These are phyloP conservation scores for Petromus typicus DNA, from an alignment of 2,113 vertebrate genomes.

Conservation along the genomic window DNA sequence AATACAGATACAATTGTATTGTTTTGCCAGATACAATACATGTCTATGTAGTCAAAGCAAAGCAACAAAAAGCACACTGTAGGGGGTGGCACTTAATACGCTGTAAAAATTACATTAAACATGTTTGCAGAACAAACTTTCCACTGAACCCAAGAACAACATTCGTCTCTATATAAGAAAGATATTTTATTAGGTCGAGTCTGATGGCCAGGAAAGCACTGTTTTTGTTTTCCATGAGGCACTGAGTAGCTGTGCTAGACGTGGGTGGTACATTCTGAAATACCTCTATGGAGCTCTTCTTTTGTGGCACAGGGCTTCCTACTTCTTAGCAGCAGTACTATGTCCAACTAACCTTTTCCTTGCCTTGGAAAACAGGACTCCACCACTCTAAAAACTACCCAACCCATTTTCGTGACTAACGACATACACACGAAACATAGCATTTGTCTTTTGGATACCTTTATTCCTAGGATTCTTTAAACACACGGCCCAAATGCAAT, in stretches of 20 bases:
- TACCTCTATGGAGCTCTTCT: neutral
- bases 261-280: neutral
- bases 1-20: no score
- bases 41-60: conserved; percentile 4
- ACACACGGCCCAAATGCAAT: neutral
- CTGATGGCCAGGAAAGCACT: neutral
- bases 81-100: neutral
- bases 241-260: neutral
- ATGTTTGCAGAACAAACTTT: neutral
- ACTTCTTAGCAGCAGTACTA: neutral
- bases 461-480: neutral
- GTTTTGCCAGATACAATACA: neutral
- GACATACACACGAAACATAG: neutral
- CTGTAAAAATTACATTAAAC: conserved; percentile 3
- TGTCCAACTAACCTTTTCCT: neutral
- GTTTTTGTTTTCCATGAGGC: neutral
- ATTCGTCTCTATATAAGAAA: neutral
- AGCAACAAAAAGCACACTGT: neutral
- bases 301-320: neutral
- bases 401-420: neutral
- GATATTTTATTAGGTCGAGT: neutral
- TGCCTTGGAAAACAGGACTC: neutral
- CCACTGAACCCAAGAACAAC: neutral
- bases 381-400: neutral
- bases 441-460: neutral